Evolutionary conservation across 2,888 invertebrate species (phyloP), one percentile per base, ranked within the genome.

Genomic region (Temnothorax unifasciatus): DNA sequence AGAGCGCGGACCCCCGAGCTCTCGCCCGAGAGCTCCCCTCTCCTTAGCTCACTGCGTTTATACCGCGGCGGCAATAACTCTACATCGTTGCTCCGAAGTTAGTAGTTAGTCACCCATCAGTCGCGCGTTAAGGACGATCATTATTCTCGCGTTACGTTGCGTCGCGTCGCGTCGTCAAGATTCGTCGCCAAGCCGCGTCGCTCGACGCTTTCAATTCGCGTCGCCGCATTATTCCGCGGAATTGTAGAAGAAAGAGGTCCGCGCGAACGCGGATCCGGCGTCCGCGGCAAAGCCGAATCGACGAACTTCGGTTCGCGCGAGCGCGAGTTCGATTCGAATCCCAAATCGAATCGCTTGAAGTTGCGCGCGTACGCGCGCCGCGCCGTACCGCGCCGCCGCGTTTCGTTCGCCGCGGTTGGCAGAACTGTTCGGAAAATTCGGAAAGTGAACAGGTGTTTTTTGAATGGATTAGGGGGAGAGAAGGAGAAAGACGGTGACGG

Each of bases 401-500:
- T 61, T 82, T 82, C 38, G 61, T 34, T 66, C 47, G 61, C 54
- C 50, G 73, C 86, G 86, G 96, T 96, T 96, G 96, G 96, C 95
- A 93, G 92, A 94, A 95, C 96, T 95, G 96, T 96, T 90, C 96
- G 96, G 97, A 97, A 97, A 97, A 96, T 96, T 96, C 95, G 95
- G 95, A 95, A 95, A 95, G 95, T 95, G 96, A 97, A 97, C 97
- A 97, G 97, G 97, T 97, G 97, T 97, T 97, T 96, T 96, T 96
- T 96, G 96, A 96, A 96, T 96, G 96, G 96, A 96, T 93, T 93
- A 92, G 96, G 95, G 96, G 96, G 95, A 96, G 95, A 95, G 95
- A 95, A 94, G 95, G 86, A 89, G 74, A 21, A 88, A 87, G 88
- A 21, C 21, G 15, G 11, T 4, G 18, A 34, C 50, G 4, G 3